Base-by-base conservation (phyloP, 2,113 vertebrate genomes). In the Geococcyx californianus region DNA sequence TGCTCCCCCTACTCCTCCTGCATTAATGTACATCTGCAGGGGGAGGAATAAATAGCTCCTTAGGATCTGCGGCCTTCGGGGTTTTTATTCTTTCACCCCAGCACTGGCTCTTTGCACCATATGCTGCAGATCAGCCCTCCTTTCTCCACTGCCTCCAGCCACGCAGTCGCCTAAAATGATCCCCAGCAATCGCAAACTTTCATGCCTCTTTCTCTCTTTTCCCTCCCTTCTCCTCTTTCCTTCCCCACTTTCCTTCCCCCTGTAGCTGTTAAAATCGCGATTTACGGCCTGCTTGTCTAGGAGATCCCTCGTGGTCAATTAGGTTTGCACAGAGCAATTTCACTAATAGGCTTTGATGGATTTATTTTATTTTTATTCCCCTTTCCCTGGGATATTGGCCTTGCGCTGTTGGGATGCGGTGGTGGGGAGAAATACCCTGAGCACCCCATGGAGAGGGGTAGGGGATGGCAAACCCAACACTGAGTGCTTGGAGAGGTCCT, bases 1-100 rank as follows among this genome's bases (percentile, higher is more conserved):
- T 82, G 97, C 97, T 77, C 97, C 97, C 69, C 93, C 95, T 94
- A 63, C 97, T 97, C 98, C 98, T 94, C 95, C 95, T 98, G 98
- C 98, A 99, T 99, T 99, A 98, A 99, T 99, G 98, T 98, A 98
- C 98, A 99, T 99, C 99, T 99, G 99, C 98, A 98, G 98, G 97
- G 78, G 94, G 97, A 96, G 96, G 93, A 98, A 98, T 98, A 89
- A 97, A 98, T 98, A 73, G 89, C 88, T 93, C 51, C 91, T 93
- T 42, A 88, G 97, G 96, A 91, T 97, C 96, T 97, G 96, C 91
- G 92, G 67, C 93, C 96, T 96, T 93, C 82, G 59, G 83, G 85
- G 81, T 67, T 83, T 70, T 76, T 70, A 82, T 87, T 72, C 76
- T 29, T 90, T 87, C 69, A 70, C 83, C 87, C 64, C 85, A 44